These are phyloP conservation scores for Nomada ruficornis DNA, from an alignment of 2,888 invertebrate species.

Conservation along the genomic window DNA sequence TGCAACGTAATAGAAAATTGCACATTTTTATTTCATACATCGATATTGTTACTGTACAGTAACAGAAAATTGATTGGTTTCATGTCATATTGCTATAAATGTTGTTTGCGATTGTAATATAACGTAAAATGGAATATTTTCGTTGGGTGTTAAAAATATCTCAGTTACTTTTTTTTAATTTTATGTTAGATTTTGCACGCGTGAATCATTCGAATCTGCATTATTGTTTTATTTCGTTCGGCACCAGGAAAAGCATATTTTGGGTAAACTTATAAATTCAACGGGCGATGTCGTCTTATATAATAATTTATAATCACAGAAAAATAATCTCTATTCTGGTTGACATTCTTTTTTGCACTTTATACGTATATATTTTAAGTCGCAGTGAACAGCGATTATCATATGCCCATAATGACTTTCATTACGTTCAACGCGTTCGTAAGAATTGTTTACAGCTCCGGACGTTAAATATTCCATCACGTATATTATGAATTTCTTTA, in stretches of 20 bases:
- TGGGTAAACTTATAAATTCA: neutral
- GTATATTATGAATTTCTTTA: neutral
- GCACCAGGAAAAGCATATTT: neutral
- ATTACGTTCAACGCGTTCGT: neutral
- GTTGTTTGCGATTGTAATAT: neutral
- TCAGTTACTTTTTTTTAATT: too few relatives aligned
- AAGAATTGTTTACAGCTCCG: neutral
- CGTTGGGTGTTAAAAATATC: neutral
- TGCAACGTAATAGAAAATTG: neutral
- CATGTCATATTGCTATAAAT: neutral
- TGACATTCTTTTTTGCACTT: too few relatives aligned
- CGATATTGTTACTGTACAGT: too few relatives aligned
- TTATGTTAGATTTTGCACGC: too few relatives aligned
- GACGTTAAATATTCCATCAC: neutral
- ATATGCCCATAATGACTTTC: neutral
- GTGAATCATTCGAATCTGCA: too few relatives aligned
- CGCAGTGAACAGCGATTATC: neutral
- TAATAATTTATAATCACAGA: neutral
- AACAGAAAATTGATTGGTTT: too few relatives aligned
- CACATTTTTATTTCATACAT: neutral
- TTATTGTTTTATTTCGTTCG: too few relatives aligned
- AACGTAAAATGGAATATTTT: neutral
- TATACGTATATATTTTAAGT: neutral
- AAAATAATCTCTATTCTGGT: too few relatives aligned
- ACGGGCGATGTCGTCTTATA: fast-evolving